Evolutionary conservation across 2,113 vertebrate genomes (phyloP), one percentile per base, ranked within the genome.

Genomic region (Heloderma charlesbogerti): DNA sequence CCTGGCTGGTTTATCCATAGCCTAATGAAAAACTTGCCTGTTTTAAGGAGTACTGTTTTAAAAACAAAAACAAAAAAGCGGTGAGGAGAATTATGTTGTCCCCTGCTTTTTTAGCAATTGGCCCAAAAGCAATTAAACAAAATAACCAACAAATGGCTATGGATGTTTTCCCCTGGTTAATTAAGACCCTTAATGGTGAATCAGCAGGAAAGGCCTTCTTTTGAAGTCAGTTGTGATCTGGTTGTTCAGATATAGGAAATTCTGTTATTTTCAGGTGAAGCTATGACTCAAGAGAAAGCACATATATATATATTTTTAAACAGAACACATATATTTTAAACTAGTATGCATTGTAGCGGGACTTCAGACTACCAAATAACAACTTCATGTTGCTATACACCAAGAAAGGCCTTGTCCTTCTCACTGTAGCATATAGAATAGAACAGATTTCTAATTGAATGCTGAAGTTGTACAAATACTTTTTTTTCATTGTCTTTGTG

Each of bases 381-480:
- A 71, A 0, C 5, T 79, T 40, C 13, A 60, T 43, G n/a, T 88
- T 43, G 37, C 10, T 45, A 63, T 0, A 86, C 87, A 86, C 31
- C 40, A 67, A 79, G 77, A 79, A 45, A 79, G 37, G 4, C 34
- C 71, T 81, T 85, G 67, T 25, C 45, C 27, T 0, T 54, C 80
- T 74, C 57, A 54, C 15, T 89, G 3, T 8, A 60, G 71, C 72
- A 77, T 85, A 37, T 88, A 63, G 2, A 54, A 48, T 48, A 86
- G 91, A 84, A 79, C 89, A 84, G 1, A 81, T 92, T 8, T 81
- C 80, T 89, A 88, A 74, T 0, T 87, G 87, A 51, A 93, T 85
- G 75, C 13, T 22, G 6, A 29, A 60, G 67, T 84, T 81, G 18
- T 27, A 60, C 78, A 63, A 31, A 15, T 84, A 43, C 27, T 81